phyloP scores from a whole-genome alignment of 2,797 vertebrate species.

The Xyrichtys novacula region DNA sequence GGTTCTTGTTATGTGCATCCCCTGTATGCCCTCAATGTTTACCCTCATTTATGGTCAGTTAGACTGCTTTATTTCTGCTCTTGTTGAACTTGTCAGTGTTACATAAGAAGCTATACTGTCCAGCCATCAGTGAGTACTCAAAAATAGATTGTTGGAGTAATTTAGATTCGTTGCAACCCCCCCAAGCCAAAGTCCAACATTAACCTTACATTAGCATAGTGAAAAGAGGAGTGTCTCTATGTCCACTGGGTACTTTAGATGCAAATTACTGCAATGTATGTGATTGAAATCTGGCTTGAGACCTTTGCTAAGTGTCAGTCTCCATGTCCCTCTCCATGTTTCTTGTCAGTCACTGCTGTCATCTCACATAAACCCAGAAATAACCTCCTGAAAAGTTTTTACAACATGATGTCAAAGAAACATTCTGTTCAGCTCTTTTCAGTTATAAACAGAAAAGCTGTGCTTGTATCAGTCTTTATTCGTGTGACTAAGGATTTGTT shows the following conservation, averaged over 20 bases:
- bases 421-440: neutral
- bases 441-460: neutral
- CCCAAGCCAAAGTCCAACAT: slow-evolving; percentile 8
- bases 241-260: neutral
- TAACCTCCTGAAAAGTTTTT: neutral
- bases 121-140: neutral
- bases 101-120: slow-evolving; percentile 2
- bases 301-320: neutral
- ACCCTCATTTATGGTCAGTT: slow-evolving; percentile 6
- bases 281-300: neutral
- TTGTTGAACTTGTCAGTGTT: slow-evolving; percentile 19
- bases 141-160: neutral
- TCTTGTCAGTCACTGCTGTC: neutral
- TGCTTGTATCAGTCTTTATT: neutral
- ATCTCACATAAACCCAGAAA: slow-evolving; percentile 5
- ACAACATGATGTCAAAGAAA: slow-evolving; percentile 9
- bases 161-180: slow-evolving; percentile 3
- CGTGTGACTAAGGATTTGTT: slow-evolving; percentile 2
- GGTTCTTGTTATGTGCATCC: neutral
- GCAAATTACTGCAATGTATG: neutral
- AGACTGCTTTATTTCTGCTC: neutral
- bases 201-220: neutral
- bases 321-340: neutral
- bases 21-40: slow-evolving; percentile 13
- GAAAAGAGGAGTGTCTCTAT: neutral